phyloP scores from a whole-genome alignment of 2,888 invertebrate species.

The Cantharis rufa region DNA sequence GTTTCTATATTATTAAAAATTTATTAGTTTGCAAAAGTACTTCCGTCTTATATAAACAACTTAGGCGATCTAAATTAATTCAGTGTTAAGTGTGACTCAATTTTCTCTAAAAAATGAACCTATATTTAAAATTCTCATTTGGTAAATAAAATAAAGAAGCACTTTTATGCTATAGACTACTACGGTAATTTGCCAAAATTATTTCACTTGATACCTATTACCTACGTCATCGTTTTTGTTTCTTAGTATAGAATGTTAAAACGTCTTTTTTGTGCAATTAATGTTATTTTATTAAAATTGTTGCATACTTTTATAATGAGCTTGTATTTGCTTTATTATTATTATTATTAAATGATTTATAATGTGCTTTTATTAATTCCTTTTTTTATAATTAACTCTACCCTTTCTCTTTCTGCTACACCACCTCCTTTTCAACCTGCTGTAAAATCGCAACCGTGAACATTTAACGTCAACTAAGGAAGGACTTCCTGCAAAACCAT shows the following conservation, averaged over 20 bases:
- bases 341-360: conserved; percentile 29
- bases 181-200: conserved; percentile 11
- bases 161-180: conserved; percentile 10
- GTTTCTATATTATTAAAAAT: not conserved
- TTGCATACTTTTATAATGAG: conserved; percentile 51
- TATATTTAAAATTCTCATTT: not conserved
- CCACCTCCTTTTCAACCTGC: not conserved
- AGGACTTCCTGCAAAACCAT: no score
- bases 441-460: no score
- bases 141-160: not conserved
- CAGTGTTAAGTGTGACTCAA: conserved; percentile 21
- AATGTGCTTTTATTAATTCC: conserved; percentile 12
- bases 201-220: conserved; percentile 4
- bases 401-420: no score
- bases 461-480: no score
- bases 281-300: conserved; percentile 38
- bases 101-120: conserved; percentile 3
- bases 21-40: conserved; percentile 14
- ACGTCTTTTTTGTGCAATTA: conserved; percentile 27
- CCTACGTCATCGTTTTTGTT: conserved; percentile 13
- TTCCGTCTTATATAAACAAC: conserved; percentile 14
- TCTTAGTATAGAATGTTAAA: conserved; percentile 21
- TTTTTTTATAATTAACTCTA: not conserved
- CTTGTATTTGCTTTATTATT: conserved; percentile 49
- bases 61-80: conserved; percentile 13